phyloP scores from a whole-genome alignment of 2,113 vertebrate species.

The Pterophyllum scalare region DNA sequence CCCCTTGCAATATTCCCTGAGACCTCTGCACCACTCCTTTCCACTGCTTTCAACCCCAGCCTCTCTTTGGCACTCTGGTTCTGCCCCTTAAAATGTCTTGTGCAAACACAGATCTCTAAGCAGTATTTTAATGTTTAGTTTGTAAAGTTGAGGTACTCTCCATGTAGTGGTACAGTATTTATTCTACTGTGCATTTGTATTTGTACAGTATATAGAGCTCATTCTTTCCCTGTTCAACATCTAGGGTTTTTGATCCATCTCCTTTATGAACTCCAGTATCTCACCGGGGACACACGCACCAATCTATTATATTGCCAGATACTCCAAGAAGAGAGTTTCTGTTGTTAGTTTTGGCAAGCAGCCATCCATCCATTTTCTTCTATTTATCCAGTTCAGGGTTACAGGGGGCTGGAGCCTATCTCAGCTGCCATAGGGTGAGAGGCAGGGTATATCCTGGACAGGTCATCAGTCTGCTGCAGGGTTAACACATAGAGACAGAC shows the following conservation, averaged over 20 bases:
- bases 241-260: not conserved
- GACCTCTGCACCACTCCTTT: not conserved
- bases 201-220: not conserved
- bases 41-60: not conserved
- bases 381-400: not conserved
- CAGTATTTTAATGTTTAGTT: not conserved
- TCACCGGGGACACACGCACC: not conserved
- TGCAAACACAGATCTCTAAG: too few relatives aligned
- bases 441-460: not conserved
- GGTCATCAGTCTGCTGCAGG: not conserved
- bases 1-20: not conserved
- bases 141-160: not conserved
- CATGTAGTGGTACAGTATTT: not conserved
- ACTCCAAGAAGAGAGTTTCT: not conserved
- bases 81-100: not conserved
- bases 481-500: not conserved
- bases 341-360: not conserved
- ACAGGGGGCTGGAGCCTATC: not conserved
- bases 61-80: not conserved
- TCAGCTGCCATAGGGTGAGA: not conserved
- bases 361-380: constrained; percentile 5
- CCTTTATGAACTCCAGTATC: not conserved
- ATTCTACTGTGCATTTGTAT: not conserved
- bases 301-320: constrained; percentile 4
- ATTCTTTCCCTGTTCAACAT: not conserved